Conservation (phyloP, 2,797 vertebrate genomes). For the Eulemur coronatus region DNA sequence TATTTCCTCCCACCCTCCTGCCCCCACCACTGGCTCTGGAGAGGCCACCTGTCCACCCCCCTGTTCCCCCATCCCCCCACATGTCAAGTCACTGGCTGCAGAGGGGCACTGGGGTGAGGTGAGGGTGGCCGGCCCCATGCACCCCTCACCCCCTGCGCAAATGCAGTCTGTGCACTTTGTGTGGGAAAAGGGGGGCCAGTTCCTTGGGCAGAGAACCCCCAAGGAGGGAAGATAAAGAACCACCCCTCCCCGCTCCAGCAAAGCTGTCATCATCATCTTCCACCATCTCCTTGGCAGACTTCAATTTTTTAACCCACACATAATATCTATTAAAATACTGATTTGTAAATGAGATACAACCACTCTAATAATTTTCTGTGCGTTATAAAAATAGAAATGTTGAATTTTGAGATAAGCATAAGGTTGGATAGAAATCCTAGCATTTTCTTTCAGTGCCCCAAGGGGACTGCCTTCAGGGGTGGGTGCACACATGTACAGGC, state of each 20-base stretch:
- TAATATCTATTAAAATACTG: background rate
- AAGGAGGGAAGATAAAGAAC: background rate
- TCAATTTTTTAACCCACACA: conserved; percentile 74
- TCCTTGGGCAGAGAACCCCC: background rate
- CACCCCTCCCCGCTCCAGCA: conserved; percentile 84
- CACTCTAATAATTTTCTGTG: background rate
- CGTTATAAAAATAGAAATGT: background rate
- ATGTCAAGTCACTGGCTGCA: background rate
- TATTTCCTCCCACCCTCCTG: background rate
- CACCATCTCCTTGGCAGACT: conserved; percentile 95
- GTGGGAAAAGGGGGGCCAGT: background rate
- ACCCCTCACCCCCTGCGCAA: conserved; percentile 2
- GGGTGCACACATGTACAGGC: fast-evolving
- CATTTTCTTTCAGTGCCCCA: background rate
- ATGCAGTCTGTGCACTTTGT: conserved; percentile 46
- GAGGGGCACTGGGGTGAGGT: background rate
- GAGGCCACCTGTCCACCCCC: background rate
- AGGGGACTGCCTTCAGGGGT: background rate
- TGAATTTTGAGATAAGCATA: background rate
- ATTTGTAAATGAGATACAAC: background rate
- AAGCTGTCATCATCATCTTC: conserved; percentile 94
- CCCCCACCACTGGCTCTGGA: background rate
- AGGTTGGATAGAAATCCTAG: background rate
- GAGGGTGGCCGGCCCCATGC: background rate
- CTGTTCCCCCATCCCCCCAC: background rate